These are phyloP conservation scores for Amaurobius ferox DNA, from an alignment of 2,888 invertebrate genomes.

Conservation along the genomic window DNA sequence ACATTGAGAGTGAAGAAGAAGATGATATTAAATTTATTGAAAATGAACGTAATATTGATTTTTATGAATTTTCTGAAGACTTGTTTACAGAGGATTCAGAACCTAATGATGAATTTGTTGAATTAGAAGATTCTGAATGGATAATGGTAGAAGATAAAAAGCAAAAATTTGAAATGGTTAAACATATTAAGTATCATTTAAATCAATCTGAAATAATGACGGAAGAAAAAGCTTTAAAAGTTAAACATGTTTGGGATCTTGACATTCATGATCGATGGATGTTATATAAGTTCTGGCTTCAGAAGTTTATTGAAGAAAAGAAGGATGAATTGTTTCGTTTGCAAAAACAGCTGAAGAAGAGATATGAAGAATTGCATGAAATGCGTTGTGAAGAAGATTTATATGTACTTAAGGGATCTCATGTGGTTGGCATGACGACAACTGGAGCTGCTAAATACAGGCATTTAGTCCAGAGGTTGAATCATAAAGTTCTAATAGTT, in stretches of 20 bases:
- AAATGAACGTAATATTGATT: constrained; percentile 37
- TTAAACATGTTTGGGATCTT: constrained; percentile 44
- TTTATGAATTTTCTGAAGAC: constrained; percentile 29
- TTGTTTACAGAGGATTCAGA: too few relatives aligned
- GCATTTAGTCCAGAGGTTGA: constrained; percentile 81
- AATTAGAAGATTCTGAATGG: too few relatives aligned
- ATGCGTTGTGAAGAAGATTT: constrained; percentile 46
- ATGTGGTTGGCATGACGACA: constrained; percentile 86
- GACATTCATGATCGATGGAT: constrained; percentile 34
- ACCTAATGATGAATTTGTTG: too few relatives aligned
- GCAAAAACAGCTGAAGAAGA: constrained; percentile 20
- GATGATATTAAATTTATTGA: constrained; percentile 62
- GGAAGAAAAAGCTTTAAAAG: constrained; percentile 8
- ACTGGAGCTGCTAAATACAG: constrained; percentile 85
- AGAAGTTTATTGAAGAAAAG: constrained; percentile 19
- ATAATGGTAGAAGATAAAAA: too few relatives aligned
- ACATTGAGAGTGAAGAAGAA: too few relatives aligned
- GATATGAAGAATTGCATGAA: constrained; percentile 28
- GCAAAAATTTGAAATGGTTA: constrained; percentile 14
- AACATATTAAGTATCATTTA: background rate
- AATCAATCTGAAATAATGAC: constrained; percentile 20
- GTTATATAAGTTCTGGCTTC: constrained; percentile 58
- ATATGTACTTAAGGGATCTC: constrained; percentile 26
- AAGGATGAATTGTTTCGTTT: background rate
- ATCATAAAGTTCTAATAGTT: constrained; percentile 83